Conservation (phyloP, 2,113 vertebrate species). For the Mormyrus lacerda region DNA sequence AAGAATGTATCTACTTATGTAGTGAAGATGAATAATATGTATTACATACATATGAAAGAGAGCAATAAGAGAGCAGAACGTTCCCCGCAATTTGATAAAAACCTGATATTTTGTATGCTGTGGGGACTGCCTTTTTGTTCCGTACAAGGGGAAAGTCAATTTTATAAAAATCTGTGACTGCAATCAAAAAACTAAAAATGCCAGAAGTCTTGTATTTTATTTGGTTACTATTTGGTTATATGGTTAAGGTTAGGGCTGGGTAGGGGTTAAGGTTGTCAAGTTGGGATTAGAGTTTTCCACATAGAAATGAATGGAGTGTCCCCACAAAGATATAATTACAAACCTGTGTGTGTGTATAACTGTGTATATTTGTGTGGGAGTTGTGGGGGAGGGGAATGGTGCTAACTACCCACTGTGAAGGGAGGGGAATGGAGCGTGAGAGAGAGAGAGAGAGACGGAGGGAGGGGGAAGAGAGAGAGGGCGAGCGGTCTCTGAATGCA, state of each 20-base stretch:
- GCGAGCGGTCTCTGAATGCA: constrained; percentile 38
- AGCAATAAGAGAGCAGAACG: background rate
- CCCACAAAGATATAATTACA: background rate
- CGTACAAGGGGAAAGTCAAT: background rate
- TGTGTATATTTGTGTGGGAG: constrained; percentile 5
- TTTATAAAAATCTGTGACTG: background rate
- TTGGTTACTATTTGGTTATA: background rate
- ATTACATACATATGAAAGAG: background rate
- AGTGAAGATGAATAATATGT: background rate
- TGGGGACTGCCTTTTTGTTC: background rate
- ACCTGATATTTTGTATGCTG: background rate
- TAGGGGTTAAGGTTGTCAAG: background rate
- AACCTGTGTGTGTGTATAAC: background rate
- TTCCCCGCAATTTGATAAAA: background rate
- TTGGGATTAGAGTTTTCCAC: background rate
- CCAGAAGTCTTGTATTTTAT: background rate
- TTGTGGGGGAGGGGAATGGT: constrained; percentile 10
- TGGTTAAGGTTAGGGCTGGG: background rate
- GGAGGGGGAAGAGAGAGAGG: background rate
- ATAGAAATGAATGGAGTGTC: background rate
- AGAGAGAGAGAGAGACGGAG: background rate
- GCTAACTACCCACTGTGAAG: background rate
- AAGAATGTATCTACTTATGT: constrained; percentile 28
- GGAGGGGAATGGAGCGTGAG: constrained; percentile 2
- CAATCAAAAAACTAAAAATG: background rate